Conservation (phyloP, 2,113 vertebrate genomes). For the Turnix velox region DNA sequence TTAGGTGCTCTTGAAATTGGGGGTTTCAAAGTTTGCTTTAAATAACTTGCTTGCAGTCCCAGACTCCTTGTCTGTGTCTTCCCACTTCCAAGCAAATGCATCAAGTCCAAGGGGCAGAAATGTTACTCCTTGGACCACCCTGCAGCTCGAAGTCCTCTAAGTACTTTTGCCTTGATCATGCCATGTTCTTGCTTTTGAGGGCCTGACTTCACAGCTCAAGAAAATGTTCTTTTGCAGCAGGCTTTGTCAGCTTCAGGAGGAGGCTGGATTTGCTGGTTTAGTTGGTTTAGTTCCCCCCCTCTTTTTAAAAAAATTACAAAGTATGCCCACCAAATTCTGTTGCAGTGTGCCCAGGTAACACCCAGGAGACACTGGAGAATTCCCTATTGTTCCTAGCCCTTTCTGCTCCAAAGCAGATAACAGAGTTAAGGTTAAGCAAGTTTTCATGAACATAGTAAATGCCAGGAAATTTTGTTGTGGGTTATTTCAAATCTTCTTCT, state of each 20-base stretch:
- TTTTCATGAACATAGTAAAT: background rate
- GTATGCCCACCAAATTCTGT: background rate
- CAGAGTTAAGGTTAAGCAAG: background rate
- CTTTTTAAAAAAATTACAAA: background rate
- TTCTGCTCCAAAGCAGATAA: background rate
- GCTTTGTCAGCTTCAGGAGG: background rate
- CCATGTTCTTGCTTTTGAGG: background rate
- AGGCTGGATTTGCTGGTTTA: background rate
- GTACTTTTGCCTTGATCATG: fast-evolving
- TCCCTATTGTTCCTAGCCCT: background rate
- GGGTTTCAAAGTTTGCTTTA: background rate
- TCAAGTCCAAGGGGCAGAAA: background rate
- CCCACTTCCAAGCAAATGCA: background rate
- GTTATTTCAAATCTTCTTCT: background rate
- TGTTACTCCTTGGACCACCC: background rate
- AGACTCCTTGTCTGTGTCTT: background rate
- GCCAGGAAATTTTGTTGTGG: background rate
- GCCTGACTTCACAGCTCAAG: background rate
- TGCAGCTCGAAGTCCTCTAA: background rate
- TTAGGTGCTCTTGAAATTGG: background rate
- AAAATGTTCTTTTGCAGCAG: background rate
- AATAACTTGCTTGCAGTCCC: background rate
- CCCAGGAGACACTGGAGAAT: background rate
- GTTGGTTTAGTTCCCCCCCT: fast-evolving
- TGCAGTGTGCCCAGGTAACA: background rate